phyloP scores from a whole-genome alignment of 2,797 vertebrate genomes.

The Cyprinella venusta region DNA sequence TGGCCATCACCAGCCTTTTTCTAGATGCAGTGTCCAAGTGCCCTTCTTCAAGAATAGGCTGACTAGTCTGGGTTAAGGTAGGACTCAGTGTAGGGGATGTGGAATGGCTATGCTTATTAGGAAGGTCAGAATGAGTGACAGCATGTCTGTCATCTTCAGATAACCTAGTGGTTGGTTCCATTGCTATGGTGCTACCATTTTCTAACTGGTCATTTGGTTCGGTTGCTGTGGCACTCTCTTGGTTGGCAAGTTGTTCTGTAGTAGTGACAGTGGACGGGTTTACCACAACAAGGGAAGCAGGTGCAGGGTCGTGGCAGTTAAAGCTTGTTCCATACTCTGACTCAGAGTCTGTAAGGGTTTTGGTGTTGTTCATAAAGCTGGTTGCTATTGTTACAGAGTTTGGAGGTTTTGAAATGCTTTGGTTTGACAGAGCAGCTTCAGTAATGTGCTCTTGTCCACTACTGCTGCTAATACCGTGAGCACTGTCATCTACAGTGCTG shows the following conservation, averaged over 20 bases:
- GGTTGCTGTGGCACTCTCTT: conserved; percentile 94
- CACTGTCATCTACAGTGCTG: conserved; percentile 77
- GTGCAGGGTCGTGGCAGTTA: conserved; percentile 91
- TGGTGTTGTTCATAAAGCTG: conserved; percentile 83
- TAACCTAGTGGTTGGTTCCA: conserved; percentile 77
- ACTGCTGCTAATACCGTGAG: conserved; percentile 72
- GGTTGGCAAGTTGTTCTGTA: conserved; percentile 89
- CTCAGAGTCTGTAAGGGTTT: conserved; percentile 89
- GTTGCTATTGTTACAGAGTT: conserved; percentile 82
- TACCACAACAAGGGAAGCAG: conserved; percentile 72
- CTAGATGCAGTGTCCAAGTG: conserved; percentile 41
- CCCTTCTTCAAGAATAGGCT: conserved; percentile 42
- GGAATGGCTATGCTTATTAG: conserved; percentile 56
- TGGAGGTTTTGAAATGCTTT: conserved; percentile 99
- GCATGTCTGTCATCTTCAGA: conserved; percentile 71
- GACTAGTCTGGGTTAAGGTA: conserved; percentile 64
- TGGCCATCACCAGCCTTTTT: conserved; percentile 43
- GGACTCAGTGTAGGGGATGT: conserved; percentile 32
- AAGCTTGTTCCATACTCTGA: conserved; percentile 96
- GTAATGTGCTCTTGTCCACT: conserved; percentile 73
- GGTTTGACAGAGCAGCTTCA: conserved; percentile 99
- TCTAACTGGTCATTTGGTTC: conserved; percentile 92
- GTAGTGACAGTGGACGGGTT: conserved; percentile 76
- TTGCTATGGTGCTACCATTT: conserved; percentile 78
- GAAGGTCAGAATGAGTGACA: conserved; percentile 78